Conservation (phyloP, 2,113 vertebrate species). For the Laticauda colubrina region DNA sequence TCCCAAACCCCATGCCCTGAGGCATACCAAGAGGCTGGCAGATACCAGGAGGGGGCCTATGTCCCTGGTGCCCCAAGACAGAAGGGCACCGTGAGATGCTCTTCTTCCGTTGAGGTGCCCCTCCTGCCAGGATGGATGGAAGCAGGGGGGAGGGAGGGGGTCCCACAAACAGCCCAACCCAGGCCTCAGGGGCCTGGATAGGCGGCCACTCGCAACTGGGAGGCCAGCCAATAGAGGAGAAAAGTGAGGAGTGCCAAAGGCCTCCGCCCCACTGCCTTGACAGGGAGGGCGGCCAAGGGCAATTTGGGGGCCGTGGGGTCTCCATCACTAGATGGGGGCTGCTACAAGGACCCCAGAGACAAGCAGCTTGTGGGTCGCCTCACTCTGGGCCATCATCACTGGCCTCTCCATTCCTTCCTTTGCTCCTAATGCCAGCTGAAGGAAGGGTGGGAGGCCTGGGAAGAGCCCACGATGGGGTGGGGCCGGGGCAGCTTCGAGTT, state of each 20-base stretch:
- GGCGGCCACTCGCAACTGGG: not conserved
- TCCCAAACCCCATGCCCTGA: no score
- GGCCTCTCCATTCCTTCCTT: no score
- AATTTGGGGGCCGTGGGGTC: no score
- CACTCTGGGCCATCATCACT: not conserved
- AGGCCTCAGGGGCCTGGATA: not conserved
- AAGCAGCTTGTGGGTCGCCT: no score
- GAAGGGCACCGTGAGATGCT: not conserved
- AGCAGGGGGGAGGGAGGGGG: not conserved
- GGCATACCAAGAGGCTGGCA: not conserved
- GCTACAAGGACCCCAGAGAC: not conserved
- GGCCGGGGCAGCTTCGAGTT: rapidly evolving
- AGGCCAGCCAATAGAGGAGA: no score
- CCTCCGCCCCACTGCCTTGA: no score
- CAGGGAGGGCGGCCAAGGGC: no score
- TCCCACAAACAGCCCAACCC: no score
- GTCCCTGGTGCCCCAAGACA: not conserved
- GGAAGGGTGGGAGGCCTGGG: not conserved
- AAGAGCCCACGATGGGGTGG: not conserved
- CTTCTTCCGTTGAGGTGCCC: not conserved
- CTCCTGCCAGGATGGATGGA: not conserved
- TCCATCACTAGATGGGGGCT: not conserved
- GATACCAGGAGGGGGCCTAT: no score
- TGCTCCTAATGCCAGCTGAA: not conserved
- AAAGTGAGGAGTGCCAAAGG: no score